These are phyloP conservation scores for Plagodis pulveraria DNA, from an alignment of 2,888 invertebrate species.

Conservation along the genomic window DNA sequence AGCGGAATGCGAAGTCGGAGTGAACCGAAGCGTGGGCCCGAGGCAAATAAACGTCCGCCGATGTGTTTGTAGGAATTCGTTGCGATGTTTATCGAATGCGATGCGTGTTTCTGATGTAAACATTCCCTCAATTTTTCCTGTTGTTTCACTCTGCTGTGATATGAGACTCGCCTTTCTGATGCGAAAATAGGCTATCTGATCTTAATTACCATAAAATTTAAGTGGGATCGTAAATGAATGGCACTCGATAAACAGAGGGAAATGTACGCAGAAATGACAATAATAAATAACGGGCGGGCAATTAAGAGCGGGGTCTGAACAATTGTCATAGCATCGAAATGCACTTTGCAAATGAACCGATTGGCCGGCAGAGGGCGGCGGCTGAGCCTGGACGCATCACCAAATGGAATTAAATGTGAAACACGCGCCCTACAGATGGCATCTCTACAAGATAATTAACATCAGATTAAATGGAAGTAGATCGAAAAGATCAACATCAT, in stretches of 20 bases:
- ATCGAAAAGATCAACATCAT: slow-evolving; percentile 10
- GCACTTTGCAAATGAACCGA: slow-evolving; percentile 84
- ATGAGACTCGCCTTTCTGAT: slow-evolving; percentile 5
- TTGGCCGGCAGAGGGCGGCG: slow-evolving; percentile 48
- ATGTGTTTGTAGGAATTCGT: slow-evolving; percentile 81
- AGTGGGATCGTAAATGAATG: slow-evolving; percentile 51
- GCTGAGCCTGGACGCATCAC: slow-evolving; percentile 41
- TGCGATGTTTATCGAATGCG: slow-evolving; percentile 79
- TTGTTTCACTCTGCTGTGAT: slow-evolving; percentile 11
- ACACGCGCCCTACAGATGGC: slow-evolving; percentile 61
- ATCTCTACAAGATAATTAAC: slow-evolving; percentile 41
- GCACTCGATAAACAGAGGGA: slow-evolving; percentile 58
- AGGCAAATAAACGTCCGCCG: slow-evolving; percentile 78
- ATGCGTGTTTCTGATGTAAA: slow-evolving; percentile 70
- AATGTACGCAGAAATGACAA: slow-evolving; percentile 72
- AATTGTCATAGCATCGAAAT: slow-evolving; percentile 79
- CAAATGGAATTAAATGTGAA: slow-evolving; percentile 76
- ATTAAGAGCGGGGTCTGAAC: slow-evolving; percentile 77
- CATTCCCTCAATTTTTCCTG: slow-evolving; percentile 48
- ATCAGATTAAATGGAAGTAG: slow-evolving; percentile 31
- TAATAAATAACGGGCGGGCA: slow-evolving; percentile 78
- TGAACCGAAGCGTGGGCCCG: slow-evolving; percentile 72
- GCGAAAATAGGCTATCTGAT: slow-evolving; percentile 20
- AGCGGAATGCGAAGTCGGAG: slow-evolving; percentile 73
- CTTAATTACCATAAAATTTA: slow-evolving; percentile 45